Evolutionary conservation across 2,888 invertebrate genomes (phyloP), one percentile per base, ranked within the genome.

Genomic region (Cylindroiulus punctatus): DNA sequence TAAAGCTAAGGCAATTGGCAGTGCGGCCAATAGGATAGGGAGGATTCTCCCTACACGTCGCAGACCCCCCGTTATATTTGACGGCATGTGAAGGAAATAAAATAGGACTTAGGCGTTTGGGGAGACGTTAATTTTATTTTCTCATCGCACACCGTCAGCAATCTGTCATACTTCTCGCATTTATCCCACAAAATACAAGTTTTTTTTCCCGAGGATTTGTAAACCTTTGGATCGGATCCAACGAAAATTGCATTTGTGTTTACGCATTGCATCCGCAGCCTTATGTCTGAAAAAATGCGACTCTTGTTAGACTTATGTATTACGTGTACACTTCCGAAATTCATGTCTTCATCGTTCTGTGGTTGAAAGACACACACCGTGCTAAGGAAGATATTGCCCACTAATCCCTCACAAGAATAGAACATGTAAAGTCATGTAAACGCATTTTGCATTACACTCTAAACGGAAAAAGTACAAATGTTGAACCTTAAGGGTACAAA

Each of bases 51-150:
- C 57, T 22, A 7, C 57, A 65, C 26, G 57, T 22, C 57, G 22
- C 57, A 26, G 57, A 8, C 57, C 57, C 57, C 57, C 22, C 32
- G 36, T 82, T 82, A 40, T 36, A 36, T 82, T 82, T 82, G 82
- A 40, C 82, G 40, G 82, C 36, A 82, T 82, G n/a, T 19, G 82
- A 40, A 82, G 40, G 40, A 82, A 82, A 82, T 82, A 82, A 84
- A 84, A 84, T 84, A 47, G 26, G 84, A 84, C 84, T 84, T 42
- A 84, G 84, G 84, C 44, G 84, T 84, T 44, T 47, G 84, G 84
- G 84, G 84, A 84, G 84, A 84, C 84, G 84, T 84, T 84, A 84
- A 84, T 84, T 84, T 84, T 84, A 84, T 84, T 84, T 84, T 84
- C 84, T 40, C 44, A 84, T 82, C 30, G 84, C 44, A 44, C 84